These are phyloP conservation scores for Nettapus auritus DNA, from an alignment of 2,113 vertebrate genomes.

Conservation along the genomic window DNA sequence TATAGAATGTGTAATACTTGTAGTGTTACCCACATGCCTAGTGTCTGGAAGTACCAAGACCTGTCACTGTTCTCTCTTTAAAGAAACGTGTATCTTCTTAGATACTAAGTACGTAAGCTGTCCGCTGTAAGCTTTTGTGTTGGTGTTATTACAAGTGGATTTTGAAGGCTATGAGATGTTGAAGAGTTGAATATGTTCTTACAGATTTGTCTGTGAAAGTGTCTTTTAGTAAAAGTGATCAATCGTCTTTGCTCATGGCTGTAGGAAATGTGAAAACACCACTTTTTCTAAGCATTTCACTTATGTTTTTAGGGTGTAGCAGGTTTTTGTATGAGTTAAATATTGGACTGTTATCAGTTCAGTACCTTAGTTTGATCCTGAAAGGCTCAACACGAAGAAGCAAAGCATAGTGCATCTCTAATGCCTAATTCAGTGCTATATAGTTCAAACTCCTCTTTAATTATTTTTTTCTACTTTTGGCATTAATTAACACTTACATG, in stretches of 20 bases:
- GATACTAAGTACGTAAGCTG: neutral
- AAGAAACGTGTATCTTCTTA: neutral
- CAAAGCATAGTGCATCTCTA: neutral
- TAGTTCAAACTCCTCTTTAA: neutral
- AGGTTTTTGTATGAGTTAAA: neutral
- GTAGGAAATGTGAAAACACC: accelerated
- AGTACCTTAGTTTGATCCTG: neutral
- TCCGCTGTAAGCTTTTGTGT: neutral
- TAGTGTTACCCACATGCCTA: neutral
- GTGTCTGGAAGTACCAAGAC: neutral
- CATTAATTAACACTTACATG: neutral
- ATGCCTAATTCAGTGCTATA: neutral
- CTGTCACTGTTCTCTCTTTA: neutral
- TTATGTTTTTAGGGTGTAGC: neutral
- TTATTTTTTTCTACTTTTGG: neutral
- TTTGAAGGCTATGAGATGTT: neutral
- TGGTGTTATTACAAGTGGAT: neutral
- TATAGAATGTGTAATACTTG: neutral
- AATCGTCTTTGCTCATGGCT: neutral
- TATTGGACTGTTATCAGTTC: neutral
- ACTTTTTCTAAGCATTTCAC: neutral
- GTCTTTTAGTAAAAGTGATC: neutral
- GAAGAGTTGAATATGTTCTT: neutral
- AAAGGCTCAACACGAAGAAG: neutral
- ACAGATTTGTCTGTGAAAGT: neutral